Conservation (phyloP, 1,140 invertebrate genomes). For the Philotrypesis tridentata region DNA sequence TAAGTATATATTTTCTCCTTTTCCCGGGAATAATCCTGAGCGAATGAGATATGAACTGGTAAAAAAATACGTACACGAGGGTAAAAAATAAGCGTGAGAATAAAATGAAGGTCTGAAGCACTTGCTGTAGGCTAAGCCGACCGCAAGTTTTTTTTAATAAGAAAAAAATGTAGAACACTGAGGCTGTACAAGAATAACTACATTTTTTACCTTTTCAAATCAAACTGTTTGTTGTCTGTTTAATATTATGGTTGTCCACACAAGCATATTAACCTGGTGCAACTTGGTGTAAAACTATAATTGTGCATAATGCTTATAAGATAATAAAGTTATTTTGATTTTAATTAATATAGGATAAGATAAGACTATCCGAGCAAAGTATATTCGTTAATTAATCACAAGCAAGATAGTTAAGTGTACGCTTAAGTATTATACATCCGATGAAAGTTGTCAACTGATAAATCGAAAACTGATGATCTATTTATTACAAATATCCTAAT, state of each 20-base stretch:
- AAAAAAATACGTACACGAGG: too few relatives aligned
- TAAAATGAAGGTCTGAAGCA: too few relatives aligned
- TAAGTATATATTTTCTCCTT: too few relatives aligned
- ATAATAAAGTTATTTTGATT: not conserved
- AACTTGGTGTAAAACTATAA: not conserved
- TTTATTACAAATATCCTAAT: not conserved
- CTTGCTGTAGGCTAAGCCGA: too few relatives aligned
- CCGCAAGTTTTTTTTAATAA: too few relatives aligned
- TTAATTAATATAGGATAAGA: not conserved
- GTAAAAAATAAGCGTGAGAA: too few relatives aligned
- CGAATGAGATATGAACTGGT: too few relatives aligned
- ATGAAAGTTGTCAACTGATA: too few relatives aligned
- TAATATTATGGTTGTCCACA: not conserved
- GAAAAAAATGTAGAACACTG: not conserved
- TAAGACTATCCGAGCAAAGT: not conserved
- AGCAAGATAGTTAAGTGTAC: too few relatives aligned
- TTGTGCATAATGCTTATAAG: constrained; percentile 13
- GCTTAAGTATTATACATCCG: too few relatives aligned
- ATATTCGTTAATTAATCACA: too few relatives aligned
- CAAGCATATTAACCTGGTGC: not conserved
- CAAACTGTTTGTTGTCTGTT: not conserved
- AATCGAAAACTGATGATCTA: not conserved
- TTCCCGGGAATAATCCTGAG: too few relatives aligned
- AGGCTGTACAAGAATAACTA: constrained; percentile 28
- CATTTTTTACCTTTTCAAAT: constrained; percentile 30